Conservation (phyloP, 2,113 vertebrate species). For the Myanophis thanlyinensis region DNA sequence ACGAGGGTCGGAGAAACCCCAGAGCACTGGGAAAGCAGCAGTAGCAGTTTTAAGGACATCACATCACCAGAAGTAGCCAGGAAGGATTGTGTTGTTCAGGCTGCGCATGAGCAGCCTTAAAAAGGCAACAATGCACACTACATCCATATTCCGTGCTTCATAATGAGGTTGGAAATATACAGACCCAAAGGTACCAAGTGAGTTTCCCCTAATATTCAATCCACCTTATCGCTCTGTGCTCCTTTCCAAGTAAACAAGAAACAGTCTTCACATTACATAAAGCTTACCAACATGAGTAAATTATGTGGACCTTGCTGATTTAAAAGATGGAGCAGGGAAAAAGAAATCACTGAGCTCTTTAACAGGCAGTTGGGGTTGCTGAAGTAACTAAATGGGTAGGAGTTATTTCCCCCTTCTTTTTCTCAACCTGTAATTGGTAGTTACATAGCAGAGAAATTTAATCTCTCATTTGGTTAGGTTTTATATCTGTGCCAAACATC, state of each 20-base stretch:
- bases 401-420: neutral
- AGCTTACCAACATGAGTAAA: neutral
- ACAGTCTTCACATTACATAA: neutral
- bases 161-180: constrained; percentile 5
- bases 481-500: neutral
- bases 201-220: neutral
- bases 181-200: neutral
- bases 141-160: neutral
- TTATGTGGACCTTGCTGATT: neutral
- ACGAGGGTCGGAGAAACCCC: neutral
- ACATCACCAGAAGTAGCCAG: neutral
- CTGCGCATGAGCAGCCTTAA: neutral
- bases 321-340: neutral
- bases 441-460: neutral
- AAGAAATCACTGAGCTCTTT: neutral
- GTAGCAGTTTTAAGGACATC: neutral
- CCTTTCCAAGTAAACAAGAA: rapidly evolving
- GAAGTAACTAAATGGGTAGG: neutral
- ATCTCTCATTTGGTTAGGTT: neutral
- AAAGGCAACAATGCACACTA: neutral
- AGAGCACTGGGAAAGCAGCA: neutral
- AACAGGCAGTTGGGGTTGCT: neutral
- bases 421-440: neutral
- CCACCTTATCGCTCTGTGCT: rapidly evolving
- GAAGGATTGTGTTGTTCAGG: neutral